Base-by-base conservation (phyloP, 2,888 invertebrate species). In the Pelosia muscerda region DNA sequence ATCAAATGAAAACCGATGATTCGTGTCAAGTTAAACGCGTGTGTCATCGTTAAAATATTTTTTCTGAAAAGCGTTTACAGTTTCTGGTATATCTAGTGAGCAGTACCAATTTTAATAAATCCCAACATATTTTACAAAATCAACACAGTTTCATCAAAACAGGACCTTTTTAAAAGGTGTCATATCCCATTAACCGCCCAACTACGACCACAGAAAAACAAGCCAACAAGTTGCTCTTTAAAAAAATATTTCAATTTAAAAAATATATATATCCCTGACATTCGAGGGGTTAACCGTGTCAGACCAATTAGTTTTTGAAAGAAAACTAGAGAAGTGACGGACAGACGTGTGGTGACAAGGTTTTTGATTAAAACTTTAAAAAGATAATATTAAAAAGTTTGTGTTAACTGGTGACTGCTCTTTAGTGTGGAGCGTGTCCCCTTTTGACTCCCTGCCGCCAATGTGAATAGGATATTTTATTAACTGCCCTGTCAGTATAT, bases 301-400 rank as follows among this genome's bases (percentile, higher is more conserved):
- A 93, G 87, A 93, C 91, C 94, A 94, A 94, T 94, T 94, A 94
- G 94, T 92, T 87, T 78, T 86, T 91, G 90, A 93, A 93, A 91
- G 92, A 91, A 88, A 89, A 85, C 86, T 85, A 84, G 85, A 86
- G 85, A 82, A 86, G 85, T 84, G 90, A 86, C 87, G 90, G 91
- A 87, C 88, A 89, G 92, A 92, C 92, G 88, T 85, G 86, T 86
- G 87, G 83, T 90, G 91, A 90, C 90, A 84, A 81, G 79, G 75
- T 86, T 88, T 87, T 86, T 88, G 85, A 87, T 88, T 87, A 86
- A 87, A 86, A 82, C 72, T 78, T 83, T 83, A 78, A 85, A 84
- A 83, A 82, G 75, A 83, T 84, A 79, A 84, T 82, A 81, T 79
- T 76, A 78, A 38, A 81, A 78, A 77, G 77, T 82, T 72, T 10